Percentiles rank a stretch among this genome's conserved stretches.
These are phyloP conservation scores for Drosophila nr. fundita DNA, from an alignment of 2,888 invertebrate species.

Conservation along the genomic window DNA sequence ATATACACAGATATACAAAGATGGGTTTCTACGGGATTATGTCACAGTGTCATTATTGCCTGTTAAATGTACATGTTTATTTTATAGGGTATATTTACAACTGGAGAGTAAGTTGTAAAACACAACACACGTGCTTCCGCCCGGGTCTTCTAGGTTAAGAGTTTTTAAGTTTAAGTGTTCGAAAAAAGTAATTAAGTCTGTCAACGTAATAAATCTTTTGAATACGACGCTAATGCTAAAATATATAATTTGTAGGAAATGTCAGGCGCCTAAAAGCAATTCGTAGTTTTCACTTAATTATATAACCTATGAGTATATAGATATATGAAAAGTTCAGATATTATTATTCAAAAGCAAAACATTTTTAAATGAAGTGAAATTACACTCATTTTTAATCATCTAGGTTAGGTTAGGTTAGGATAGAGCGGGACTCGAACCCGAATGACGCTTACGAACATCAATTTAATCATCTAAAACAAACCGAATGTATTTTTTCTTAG, in stretches of 20 bases:
- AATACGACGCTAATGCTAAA: conserved; percentile 17
- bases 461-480: not conserved
- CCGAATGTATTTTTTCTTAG: not conserved
- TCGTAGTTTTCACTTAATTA: conserved; percentile 14
- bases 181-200: conserved; percentile 34
- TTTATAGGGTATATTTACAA: conserved; percentile 6
- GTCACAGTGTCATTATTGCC: not conserved
- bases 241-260: not conserved
- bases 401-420: too few species aligned
- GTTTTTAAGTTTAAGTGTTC: conserved; percentile 34
- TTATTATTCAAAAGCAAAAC: not conserved
- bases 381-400: not conserved
- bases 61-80: not conserved
- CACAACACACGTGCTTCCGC: conserved; percentile 18
- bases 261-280: conserved; percentile 15
- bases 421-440: too few species aligned
- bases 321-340: not conserved
- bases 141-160: conserved; percentile 38
- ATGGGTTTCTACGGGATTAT: too few species aligned
- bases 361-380: too few species aligned
- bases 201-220: conserved; percentile 15
- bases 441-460: too few species aligned
- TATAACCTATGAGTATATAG: not conserved
- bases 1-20: too few species aligned
- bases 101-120: not conserved